These are phyloP conservation scores for Axea sp. DNA, from an alignment of 2,888 invertebrate genomes.

Conservation along the genomic window DNA sequence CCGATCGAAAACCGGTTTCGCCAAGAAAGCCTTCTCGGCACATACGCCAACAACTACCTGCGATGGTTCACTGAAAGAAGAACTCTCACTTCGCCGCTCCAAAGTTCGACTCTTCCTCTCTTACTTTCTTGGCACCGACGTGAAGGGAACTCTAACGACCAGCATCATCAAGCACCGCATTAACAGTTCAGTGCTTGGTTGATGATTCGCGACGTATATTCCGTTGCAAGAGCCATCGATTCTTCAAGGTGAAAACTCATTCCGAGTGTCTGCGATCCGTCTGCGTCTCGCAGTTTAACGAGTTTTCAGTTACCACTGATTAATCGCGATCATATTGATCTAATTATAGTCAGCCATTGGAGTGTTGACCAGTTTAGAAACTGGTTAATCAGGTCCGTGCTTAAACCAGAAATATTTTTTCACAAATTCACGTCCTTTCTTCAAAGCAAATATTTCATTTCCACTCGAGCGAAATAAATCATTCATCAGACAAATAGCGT, in stretches of 20 bases:
- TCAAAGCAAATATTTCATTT: no score
- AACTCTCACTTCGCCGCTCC: conserved; percentile 36
- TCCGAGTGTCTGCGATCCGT: conserved; percentile 50
- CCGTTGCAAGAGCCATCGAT: conserved; percentile 14
- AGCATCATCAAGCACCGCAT: conserved; percentile 31
- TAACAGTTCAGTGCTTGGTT: conserved; percentile 21
- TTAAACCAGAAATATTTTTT: no score
- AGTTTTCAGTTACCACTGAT: conserved; percentile 55
- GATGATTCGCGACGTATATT: conserved; percentile 30
- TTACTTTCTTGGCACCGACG: conserved; percentile 30
- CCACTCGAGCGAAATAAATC: no score
- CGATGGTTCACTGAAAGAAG: conserved; percentile 49
- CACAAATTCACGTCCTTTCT: no score
- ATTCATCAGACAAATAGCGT: no score
- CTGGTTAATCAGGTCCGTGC: conserved; percentile 30
- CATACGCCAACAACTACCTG: conserved; percentile 29
- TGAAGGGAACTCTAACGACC: conserved; percentile 44
- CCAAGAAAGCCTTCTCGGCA: conserved; percentile 54
- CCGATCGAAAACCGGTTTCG: conserved; percentile 75
- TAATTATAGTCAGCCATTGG: conserved; percentile 46
- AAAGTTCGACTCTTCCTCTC: conserved; percentile 2
- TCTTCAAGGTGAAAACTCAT: conserved; percentile 39
- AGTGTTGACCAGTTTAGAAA: conserved; percentile 26
- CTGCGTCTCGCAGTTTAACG: conserved; percentile 40
- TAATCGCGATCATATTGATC: conserved; percentile 55